These are phyloP conservation scores for Trissolcus japonicus DNA, from an alignment of 2,888 invertebrate genomes.

Conservation along the genomic window DNA sequence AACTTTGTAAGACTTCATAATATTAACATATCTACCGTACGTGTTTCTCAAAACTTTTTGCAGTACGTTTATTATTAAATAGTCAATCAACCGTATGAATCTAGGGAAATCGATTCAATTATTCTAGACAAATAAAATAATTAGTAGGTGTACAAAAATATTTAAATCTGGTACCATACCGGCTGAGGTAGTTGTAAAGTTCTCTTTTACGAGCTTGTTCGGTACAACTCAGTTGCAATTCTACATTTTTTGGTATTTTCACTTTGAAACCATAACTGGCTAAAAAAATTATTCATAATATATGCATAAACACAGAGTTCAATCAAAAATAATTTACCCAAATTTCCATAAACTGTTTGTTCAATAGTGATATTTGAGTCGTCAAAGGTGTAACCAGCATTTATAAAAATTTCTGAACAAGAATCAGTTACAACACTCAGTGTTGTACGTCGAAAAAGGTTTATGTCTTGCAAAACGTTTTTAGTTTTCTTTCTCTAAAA, in stretches of 20 bases:
- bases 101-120: conserved; percentile 73
- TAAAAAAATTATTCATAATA: neutral
- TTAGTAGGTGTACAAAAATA: neutral
- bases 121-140: conserved; percentile 22
- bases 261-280: conserved; percentile 55
- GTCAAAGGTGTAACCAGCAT: conserved; percentile 87
- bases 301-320: neutral
- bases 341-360: conserved; percentile 68
- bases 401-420: conserved; percentile 85
- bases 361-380: conserved; percentile 79
- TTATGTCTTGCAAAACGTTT: conserved; percentile 72
- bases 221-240: conserved; percentile 87
- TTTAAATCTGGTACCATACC: conserved; percentile 77
- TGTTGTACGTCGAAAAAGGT: conserved; percentile 77
- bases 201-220: conserved; percentile 90
- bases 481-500: conserved; percentile 72
- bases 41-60: conserved; percentile 82
- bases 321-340: conserved; percentile 59
- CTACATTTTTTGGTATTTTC: conserved; percentile 65
- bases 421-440: conserved; percentile 81
- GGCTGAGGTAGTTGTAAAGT: conserved; percentile 86
- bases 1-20: conserved; percentile 78
- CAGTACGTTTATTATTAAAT: conserved; percentile 83
- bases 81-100: conserved; percentile 84
- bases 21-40: conserved; percentile 78